Conservation (phyloP, 2,797 vertebrate genomes). For the Sebastes steindachneri region DNA sequence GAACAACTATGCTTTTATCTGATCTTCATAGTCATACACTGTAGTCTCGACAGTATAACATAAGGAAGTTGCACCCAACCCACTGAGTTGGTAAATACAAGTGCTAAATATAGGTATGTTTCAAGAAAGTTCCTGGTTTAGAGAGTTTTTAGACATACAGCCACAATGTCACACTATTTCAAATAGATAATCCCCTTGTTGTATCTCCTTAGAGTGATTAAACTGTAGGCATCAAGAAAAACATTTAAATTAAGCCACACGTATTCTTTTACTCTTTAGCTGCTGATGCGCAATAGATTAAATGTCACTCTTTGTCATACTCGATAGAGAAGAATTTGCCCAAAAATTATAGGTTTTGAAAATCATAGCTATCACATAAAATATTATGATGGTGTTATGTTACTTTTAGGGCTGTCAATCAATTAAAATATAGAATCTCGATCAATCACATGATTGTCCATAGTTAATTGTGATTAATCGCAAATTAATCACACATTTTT, state of each 20-base stretch:
- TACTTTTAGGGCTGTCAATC: not conserved
- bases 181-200: not conserved
- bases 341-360: not conserved
- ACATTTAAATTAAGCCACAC: not conserved
- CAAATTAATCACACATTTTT: too few species aligned
- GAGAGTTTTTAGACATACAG: not conserved
- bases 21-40: not conserved
- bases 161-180: not conserved
- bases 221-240: not conserved
- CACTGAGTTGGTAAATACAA: not conserved
- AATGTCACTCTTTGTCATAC: not conserved
- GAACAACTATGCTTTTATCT: not conserved
- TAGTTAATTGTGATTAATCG: too few species aligned
- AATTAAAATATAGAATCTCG: too few species aligned
- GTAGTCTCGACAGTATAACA: not conserved
- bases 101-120: not conserved
- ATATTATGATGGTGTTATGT: not conserved
- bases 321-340: not conserved
- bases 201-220: not conserved
- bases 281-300: not conserved
- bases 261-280: not conserved
- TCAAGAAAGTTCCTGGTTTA: not conserved
- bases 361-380: not conserved
- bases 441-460: too few species aligned
- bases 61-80: conserved; percentile 33